phyloP scores from a whole-genome alignment of 1,140 invertebrate species.

The Brachystomella parvula region DNA sequence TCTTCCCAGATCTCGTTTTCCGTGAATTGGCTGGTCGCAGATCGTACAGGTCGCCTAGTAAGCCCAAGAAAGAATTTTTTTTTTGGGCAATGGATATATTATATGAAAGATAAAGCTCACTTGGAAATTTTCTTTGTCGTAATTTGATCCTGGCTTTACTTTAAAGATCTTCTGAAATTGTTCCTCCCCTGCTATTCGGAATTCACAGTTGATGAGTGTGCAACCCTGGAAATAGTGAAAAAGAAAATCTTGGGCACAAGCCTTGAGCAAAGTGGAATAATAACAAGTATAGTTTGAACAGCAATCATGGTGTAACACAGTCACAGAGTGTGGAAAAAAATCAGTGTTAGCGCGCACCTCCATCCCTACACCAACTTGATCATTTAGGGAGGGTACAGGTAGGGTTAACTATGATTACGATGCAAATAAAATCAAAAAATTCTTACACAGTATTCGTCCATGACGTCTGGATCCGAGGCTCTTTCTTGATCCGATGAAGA shows the following conservation, averaged over 20 bases:
- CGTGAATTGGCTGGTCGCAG: conserved; percentile 20
- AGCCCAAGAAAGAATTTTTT: background rate
- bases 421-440: background rate
- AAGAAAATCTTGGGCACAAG: background rate
- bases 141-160: conserved; percentile 18
- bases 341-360: background rate
- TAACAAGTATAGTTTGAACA: background rate
- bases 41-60: conserved; percentile 30
- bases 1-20: conserved; percentile 17
- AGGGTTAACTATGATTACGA: background rate
- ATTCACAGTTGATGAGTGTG: conserved; percentile 16
- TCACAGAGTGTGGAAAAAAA: background rate
- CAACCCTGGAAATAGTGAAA: conserved; percentile 23
- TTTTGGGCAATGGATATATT: background rate
- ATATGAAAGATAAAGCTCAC: conserved; percentile 8
- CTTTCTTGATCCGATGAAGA: conserved; percentile 12
- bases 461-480: conserved; percentile 14
- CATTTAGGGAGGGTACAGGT: background rate
- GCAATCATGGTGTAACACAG: background rate
- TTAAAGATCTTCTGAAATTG: conserved; percentile 29
- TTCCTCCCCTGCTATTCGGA: conserved; percentile 10
- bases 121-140: conserved; percentile 31
- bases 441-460: conserved; percentile 33
- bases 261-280: background rate
- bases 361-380: background rate